Base-by-base conservation (phyloP, 2,113 vertebrate species). In the Pavo muticus region DNA sequence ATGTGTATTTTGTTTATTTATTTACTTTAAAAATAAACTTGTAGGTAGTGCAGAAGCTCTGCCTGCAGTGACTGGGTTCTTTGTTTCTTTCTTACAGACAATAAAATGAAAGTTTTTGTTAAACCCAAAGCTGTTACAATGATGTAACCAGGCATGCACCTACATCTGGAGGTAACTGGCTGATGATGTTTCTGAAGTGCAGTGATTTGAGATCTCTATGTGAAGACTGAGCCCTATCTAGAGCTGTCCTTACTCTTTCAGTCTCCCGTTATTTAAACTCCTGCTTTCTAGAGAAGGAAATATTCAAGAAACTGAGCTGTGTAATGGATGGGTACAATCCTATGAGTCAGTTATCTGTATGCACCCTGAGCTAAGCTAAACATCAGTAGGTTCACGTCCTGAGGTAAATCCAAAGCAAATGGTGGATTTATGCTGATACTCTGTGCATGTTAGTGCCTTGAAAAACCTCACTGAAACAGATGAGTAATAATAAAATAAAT, bases 331-430 rank as follows among this genome's bases (percentile, higher is more conserved):
- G 44, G 47, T 76, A 35, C 37, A 45, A 42, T 70, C 35, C 40
- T 19, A 72, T 15, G 6, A 29, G 24, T 68, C 56, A 4, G 57
- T 88, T 80, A 32, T 35, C 69, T 67, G 81, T 70, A 54, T 19
- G 8, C 40, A 29, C 23, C n/a, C 72, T 23, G 92, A 76, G 14
- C 0, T 1, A 57, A 92, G 76, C 72, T 37, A 90, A 80, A 59
- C 23, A 84, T 69, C 35, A 21, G 14, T 27, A 78, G 37, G 12
- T 45, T 90, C 69, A 79, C 69, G 27, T 8, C 13, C 45, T 61
- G 30, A 63, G 65, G 40, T 85, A 93, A 88, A 86, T 80, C 86
- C 45, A 47, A 69, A 81, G 60, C 42, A 91, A 91, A 82, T 80
- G 64, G 6, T 84, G 17, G 25, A 11, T 73, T 72, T 73, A 20